A percentile compares a stretch with the other conserved stretches of the same genome.
These are phyloP conservation scores for Oncorhynchus mykiss DNA, from an alignment of 2,113 vertebrate species.

Conservation along the genomic window DNA sequence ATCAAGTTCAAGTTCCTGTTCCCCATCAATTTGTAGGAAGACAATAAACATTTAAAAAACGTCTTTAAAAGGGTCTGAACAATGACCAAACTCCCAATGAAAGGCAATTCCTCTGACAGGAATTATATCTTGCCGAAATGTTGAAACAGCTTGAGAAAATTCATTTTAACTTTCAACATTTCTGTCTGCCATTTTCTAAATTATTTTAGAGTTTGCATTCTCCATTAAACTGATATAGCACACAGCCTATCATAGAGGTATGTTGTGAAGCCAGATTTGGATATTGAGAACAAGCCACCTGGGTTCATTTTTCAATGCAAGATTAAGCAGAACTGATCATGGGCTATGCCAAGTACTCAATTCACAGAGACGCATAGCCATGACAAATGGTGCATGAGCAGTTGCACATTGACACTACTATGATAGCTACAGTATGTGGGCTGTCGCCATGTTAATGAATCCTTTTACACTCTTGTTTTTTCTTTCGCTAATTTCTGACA, in stretches of 20 bases:
- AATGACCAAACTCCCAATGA: no score
- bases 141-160: no score
- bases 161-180: no score
- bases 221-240: constrained; percentile 8
- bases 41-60: no score
- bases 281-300: constrained; percentile 30
- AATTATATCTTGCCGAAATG: no score
- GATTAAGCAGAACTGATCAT: constrained; percentile 18
- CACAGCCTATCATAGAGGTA: background rate
- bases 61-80: no score
- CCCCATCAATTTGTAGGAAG: no score
- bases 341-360: constrained; percentile 8
- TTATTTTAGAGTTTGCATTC: background rate
- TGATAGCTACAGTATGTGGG: constrained; percentile 13
- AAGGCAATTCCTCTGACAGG: no score
- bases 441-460: constrained; percentile 19
- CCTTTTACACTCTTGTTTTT: background rate
- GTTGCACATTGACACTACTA: constrained; percentile 18
- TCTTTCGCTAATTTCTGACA: background rate
- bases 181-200: background rate
- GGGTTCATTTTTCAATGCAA: constrained; percentile 24
- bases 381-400: constrained; percentile 32
- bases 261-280: constrained; percentile 33
- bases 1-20: no score
- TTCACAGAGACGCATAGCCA: constrained; percentile 17